phyloP scores from a whole-genome alignment of 2,113 vertebrate species.

The Eulacestoma nigropectus region DNA sequence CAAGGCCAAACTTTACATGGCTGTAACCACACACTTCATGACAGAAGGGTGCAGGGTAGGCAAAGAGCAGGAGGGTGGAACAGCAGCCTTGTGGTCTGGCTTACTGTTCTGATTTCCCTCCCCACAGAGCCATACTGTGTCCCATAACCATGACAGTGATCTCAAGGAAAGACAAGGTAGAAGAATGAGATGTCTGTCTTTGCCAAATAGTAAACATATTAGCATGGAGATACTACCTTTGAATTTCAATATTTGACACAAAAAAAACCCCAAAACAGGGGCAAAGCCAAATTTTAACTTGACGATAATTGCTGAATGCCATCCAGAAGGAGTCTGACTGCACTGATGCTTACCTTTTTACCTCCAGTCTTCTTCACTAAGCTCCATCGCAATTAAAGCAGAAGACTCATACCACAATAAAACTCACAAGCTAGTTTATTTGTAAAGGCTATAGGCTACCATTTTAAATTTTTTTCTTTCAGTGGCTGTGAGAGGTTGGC shows the following conservation, averaged over 20 bases:
- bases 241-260: not conserved
- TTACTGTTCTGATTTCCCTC: not conserved
- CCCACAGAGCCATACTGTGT: not conserved
- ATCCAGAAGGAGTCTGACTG: not conserved
- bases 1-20: not conserved
- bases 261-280: fast-evolving
- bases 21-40: fast-evolving
- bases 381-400: not conserved
- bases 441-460: not conserved
- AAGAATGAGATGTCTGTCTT: not conserved
- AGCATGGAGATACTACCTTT: not conserved
- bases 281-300: not conserved
- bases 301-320: not conserved
- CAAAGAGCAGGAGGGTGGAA: not conserved
- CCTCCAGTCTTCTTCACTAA: not conserved
- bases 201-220: not conserved
- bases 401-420: not conserved
- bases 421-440: not conserved
- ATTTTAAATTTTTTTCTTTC: not conserved
- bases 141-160: not conserved
- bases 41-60: not conserved
- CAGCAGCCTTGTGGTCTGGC: not conserved
- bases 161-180: not conserved
- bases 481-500: not conserved
- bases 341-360: not conserved